A percentile compares a stretch with the other conserved stretches of the same genome.
Conservation (phyloP, 2,113 vertebrate genomes). For the Mohoua ochrocephala region DNA sequence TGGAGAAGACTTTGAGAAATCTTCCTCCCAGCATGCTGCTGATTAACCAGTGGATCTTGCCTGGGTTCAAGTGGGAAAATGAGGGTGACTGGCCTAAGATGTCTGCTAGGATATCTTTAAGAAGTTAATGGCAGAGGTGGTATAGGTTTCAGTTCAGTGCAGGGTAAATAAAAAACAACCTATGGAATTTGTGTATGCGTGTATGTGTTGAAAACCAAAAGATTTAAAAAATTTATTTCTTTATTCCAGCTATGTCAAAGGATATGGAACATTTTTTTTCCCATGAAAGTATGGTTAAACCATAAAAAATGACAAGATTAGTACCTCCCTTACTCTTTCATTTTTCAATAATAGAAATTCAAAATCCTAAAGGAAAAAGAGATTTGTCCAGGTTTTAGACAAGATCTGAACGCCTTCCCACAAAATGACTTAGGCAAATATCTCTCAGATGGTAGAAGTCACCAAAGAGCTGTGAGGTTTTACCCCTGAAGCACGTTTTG, state of each 20-base stretch:
- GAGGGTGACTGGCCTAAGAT: background rate
- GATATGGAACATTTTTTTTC: background rate
- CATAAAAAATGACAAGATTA: background rate
- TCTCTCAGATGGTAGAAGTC: background rate
- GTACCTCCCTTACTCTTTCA: background rate
- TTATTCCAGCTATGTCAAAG: background rate
- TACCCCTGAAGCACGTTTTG: background rate
- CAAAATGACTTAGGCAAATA: background rate
- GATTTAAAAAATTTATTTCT: background rate
- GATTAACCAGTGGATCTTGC: background rate
- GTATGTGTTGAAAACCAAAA: background rate
- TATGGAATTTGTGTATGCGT: background rate
- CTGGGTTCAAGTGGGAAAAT: background rate
- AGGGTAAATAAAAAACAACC: background rate
- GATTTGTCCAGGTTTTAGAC: background rate
- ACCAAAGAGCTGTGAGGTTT: background rate
- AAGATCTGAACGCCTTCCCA: background rate
- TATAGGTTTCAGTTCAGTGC: background rate
- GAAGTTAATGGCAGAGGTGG: background rate
- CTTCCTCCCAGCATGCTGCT: background rate
- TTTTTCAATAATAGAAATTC: background rate
- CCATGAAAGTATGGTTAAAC: slow-evolving; percentile 27
- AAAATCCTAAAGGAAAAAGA: background rate
- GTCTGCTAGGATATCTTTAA: background rate
- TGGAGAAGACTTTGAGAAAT: background rate